Evolutionary conservation across 1,140 invertebrate species (phyloP).

Genomic region (Scaptomyza pallida): DNA sequence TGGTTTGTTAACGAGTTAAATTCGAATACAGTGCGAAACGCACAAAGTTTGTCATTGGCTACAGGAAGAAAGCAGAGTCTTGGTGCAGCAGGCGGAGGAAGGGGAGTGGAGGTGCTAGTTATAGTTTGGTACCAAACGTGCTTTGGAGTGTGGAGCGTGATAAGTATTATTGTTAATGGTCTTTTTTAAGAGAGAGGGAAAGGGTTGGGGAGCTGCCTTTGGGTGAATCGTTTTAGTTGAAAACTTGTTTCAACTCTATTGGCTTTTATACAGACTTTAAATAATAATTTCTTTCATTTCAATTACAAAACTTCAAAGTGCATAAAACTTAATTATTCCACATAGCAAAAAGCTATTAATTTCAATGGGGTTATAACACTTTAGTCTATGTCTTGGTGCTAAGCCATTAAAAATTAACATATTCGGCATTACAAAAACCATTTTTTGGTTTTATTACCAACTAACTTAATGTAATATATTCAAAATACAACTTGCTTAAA

Average conservation of each 20-base stretch:
- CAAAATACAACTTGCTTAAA: too few species aligned
- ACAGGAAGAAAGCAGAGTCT: slow-evolving; percentile 43
- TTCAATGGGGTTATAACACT: neutral
- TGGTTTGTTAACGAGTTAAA: slow-evolving; percentile 82
- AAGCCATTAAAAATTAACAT: neutral
- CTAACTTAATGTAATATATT: too few species aligned
- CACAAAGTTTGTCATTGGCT: slow-evolving; percentile 76
- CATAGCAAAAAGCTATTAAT: neutral
- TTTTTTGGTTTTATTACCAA: too few species aligned
- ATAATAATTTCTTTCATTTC: slow-evolving; percentile 20
- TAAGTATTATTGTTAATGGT: slow-evolving; percentile 72
- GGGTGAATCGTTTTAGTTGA: slow-evolving; percentile 27
- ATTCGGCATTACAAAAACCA: neutral
- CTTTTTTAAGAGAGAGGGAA: too few species aligned
- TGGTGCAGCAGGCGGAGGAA: neutral
- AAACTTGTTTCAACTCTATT: slow-evolving; percentile 34
- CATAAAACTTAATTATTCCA: neutral
- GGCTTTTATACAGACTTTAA: slow-evolving; percentile 11
- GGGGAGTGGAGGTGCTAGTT: neutral
- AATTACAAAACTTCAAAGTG: slow-evolving; percentile 6
- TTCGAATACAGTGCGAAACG: slow-evolving; percentile 71
- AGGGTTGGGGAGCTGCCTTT: slow-evolving; percentile 4
- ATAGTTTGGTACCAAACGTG: slow-evolving; percentile 51
- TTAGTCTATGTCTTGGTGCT: neutral
- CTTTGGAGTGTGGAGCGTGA: slow-evolving; percentile 67